Evolutionary conservation across 30 jellyfish, hydroid and myxozoan genomes (phyloP).

Genomic region (Turritopsis rubra): DNA sequence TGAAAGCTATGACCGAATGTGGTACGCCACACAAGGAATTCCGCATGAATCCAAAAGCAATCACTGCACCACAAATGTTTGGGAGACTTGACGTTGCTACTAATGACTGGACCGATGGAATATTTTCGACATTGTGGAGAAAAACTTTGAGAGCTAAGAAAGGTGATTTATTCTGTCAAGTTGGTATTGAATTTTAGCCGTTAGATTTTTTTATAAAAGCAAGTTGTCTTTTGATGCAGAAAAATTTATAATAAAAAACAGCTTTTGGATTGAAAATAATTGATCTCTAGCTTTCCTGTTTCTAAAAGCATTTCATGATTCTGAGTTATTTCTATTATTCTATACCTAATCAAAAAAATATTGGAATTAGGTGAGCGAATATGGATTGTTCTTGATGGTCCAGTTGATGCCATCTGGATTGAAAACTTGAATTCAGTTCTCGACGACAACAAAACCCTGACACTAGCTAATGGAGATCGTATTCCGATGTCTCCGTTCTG

Average conservation of each 20-base stretch:
- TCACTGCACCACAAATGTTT: slow-evolving; percentile 97
- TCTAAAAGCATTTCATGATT: background rate
- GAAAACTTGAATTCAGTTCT: slow-evolving; percentile 80
- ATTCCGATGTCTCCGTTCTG: slow-evolving; percentile 90
- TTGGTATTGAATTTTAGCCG: background rate
- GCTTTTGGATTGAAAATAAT: no score
- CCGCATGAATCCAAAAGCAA: slow-evolving; percentile 94
- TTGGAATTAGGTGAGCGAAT: slow-evolving; percentile 50
- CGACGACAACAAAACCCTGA: slow-evolving; percentile 83
- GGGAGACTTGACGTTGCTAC: slow-evolving; percentile 86
- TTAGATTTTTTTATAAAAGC: no score
- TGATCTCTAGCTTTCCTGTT: no score
- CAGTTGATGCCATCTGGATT: slow-evolving; percentile 93
- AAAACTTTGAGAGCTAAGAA: slow-evolving; percentile 63
- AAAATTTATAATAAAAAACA: no score
- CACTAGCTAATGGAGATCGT: slow-evolving; percentile 93
- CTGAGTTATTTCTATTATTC: background rate
- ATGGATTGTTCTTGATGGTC: slow-evolving; percentile 93
- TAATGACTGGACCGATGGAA: slow-evolving; percentile 94
- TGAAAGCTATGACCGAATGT: slow-evolving; percentile 80
- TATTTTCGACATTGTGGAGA: slow-evolving; percentile 88
- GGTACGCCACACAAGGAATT: slow-evolving; percentile 77
- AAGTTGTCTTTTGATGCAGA: no score
- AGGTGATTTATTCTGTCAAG: no score
- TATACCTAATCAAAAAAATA: background rate